Base-by-base conservation (phyloP, 2,888 invertebrate species). In the Nomada ruficornis region DNA sequence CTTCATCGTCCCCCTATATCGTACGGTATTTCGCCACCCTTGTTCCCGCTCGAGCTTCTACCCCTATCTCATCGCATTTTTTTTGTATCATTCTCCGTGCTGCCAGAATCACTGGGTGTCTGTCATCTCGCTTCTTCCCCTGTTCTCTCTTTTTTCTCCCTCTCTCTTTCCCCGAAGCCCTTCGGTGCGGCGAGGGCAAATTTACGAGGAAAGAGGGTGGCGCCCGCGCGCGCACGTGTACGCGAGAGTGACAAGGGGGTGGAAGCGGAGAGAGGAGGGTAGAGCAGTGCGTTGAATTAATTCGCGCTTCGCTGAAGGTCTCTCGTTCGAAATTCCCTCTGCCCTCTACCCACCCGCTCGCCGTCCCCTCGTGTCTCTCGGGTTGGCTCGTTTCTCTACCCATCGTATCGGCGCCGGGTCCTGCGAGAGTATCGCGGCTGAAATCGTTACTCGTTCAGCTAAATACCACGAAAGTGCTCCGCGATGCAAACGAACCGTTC, bases 241-340 rank as follows among this genome's bases (percentile, higher is more conserved):
- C 60, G 78, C 26, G 73, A 55, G 60, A 59, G 65, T 52, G 63
- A 50, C 47, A 52, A 60, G 55, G 73, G 57, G 72, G 77, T 26
- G 57, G 36, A 64, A 62, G 57, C 63, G 69, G 59, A 68, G 44
- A 68, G 63, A 60, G 60, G 60, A 77, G 65, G 64, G 59, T 65
- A 75, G 78, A 86, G 86, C 88, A 89, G 90, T 89, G 91, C 90
- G 91, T 90, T 92, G 93, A 93, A 93, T 93, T 93, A 93, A 93
- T 93, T 93, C 90, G 92, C 91, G 91, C 91, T 93, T 91, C 91
- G 91, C 88, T 90, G 91, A 91, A 91, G 89, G 88, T 89, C 88
- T 88, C 85, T 85, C 88, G 85, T 86, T 89, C 88, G 88, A 83
- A 87, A 86, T 87, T 86, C 84, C 86, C 86, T 83, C 86, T 83